Base-by-base conservation (phyloP, 2,797 vertebrate genomes). In the Brachymystax lenok region DNA sequence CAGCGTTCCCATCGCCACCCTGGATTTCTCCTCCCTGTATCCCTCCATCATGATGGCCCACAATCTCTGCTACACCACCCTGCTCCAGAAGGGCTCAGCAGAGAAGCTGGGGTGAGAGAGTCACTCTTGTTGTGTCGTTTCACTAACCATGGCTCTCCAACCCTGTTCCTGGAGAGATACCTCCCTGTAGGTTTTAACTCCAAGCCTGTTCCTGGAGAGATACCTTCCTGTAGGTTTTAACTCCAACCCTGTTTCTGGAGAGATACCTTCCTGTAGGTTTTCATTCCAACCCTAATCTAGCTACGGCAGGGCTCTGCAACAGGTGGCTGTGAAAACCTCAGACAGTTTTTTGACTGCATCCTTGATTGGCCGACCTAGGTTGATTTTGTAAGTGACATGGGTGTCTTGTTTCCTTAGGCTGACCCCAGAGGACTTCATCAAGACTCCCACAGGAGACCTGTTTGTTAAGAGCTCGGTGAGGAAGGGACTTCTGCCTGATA, bases 41-140 rank as follows among this genome's bases (percentile, higher is more conserved):
- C 97, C 97, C 0, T 98, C 97, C 82, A 98, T 98, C 85, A 98
- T 98, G 97, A 97, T 97, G 96, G 97, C 96, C 61, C 97, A 98
- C 87, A 98, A 98, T 75, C 93, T 98, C 68, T 98, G 97, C 84
- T 98, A 98, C 88, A 98, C 97, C 69, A 97, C 96, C 0, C 89
- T 97, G 24, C 89, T 98, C 61, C 95, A 95, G 88, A 94, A 94
- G 5, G 94, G 94, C 63, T 87, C 95, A 0, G 82, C 66, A 0
- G 95, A 96, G 0, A 95, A 88, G 82, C 87, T 94, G 14, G 84
- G 91, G 96, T 97, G 54, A 88, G 90, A 19, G 14, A 14, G 2
- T 12, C 16, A 30, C 24, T 40, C 21, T 52, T 0, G 52, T 46
- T 73, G 50, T 40, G n/a, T 50, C 1, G 40, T 70, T 50, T 27